These are phyloP conservation scores for Intellagama lesueurii DNA, from an alignment of 2,797 vertebrate genomes.

Conservation along the genomic window DNA sequence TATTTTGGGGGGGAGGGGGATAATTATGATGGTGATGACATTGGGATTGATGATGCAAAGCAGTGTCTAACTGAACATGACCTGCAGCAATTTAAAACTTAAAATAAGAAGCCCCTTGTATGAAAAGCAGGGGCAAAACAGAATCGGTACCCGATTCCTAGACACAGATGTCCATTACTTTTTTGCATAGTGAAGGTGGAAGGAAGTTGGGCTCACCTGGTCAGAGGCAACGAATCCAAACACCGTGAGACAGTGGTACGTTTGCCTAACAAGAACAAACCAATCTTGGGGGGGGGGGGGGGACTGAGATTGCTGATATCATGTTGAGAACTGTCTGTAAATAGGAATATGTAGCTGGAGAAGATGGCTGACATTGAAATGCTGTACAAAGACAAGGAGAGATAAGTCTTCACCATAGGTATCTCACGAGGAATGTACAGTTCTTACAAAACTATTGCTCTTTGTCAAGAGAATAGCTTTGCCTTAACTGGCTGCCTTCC, in stretches of 20 bases:
- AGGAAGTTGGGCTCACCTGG: not conserved
- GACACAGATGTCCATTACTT: not conserved
- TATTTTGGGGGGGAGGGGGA: not conserved
- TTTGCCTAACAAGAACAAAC: not conserved
- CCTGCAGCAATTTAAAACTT: not conserved
- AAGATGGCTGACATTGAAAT: not conserved
- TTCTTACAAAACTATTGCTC: not conserved
- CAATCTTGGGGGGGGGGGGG: not conserved
- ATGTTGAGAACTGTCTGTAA: not conserved
- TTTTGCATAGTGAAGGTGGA: constrained; percentile 17
- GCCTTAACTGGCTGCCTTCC: no score
- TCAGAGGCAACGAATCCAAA: not conserved
- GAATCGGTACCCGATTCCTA: not conserved
- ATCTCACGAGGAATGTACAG: not conserved
- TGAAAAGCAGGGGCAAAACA: not conserved
- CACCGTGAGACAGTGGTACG: not conserved
- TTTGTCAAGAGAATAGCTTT: not conserved
- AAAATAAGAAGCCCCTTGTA: not conserved
- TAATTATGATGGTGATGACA: not conserved
- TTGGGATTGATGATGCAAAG: not conserved
- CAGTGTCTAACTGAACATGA: not conserved
- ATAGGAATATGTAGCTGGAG: not conserved
- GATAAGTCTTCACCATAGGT: not conserved
- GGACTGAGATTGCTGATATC: not conserved
- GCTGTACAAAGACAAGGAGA: not conserved